Evolutionary conservation across 2,113 vertebrate species (phyloP).

Genomic region (Phalacrocorax carbo): DNA sequence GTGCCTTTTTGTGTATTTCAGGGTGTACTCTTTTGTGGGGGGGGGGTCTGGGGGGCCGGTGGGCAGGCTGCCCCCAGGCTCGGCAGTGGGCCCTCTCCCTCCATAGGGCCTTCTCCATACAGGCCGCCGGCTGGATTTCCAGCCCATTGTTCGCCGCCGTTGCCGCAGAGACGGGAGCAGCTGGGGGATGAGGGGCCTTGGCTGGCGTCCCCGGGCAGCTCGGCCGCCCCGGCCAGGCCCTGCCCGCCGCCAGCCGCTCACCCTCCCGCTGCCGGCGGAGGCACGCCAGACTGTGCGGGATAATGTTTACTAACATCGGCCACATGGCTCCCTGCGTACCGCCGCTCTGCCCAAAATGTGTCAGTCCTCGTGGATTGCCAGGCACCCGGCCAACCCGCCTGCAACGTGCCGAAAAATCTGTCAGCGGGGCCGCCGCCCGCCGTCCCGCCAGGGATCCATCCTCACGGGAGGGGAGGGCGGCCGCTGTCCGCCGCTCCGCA

Average conservation of each 20-base stretch:
- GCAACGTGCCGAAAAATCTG: conserved; percentile 77
- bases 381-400: conserved; percentile 79
- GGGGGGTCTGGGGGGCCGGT: too few species aligned
- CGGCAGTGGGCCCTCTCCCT: not conserved
- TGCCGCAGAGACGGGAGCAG: conserved; percentile 90
- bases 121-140: conserved; percentile 73
- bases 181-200: conserved; percentile 88
- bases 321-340: conserved; percentile 82
- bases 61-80: not conserved
- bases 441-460: not conserved
- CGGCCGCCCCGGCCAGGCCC: conserved; percentile 70
- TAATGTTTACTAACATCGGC: conserved; percentile 93
- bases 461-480: not conserved
- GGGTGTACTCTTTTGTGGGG: too few species aligned
- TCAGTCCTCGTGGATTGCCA: conserved; percentile 75
- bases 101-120: not conserved
- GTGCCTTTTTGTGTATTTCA: not conserved
- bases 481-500: not conserved
- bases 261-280: conserved; percentile 75
- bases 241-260: conserved; percentile 82
- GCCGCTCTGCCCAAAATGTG: conserved; percentile 82
- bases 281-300: conserved; percentile 79
- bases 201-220: conserved; percentile 71
- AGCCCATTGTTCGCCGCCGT: conserved; percentile 84
- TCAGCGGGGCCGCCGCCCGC: conserved; percentile 57